Base-by-base conservation (phyloP, 2,113 vertebrate species). In the Regulus satrapa region DNA sequence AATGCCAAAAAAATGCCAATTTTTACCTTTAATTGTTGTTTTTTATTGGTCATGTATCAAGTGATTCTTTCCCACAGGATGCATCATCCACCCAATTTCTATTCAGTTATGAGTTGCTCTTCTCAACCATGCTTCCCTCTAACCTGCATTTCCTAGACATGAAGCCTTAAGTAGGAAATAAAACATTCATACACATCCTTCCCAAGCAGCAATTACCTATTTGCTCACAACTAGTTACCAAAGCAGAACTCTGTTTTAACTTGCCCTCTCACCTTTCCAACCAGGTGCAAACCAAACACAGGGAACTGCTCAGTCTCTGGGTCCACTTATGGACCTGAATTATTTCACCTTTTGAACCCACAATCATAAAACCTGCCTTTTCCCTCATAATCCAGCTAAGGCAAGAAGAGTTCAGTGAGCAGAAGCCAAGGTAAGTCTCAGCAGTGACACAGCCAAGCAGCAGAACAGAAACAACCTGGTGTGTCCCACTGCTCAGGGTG, bases 151-250 rank as follows among this genome's bases (percentile, higher is more conserved):
- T 71, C 75, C 66, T n/a, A n/a, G 13, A 61, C 14, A 3, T 1
- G 19, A 67, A 59, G 29, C 14, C 32, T 51, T n/a, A 40, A 52
- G n/a, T 1, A 79, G 36, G 43, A 88, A 74, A 67, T 25, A 62
- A 62, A 79, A 32, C 18, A 20, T 28, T 15, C 17, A 32, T 0
- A 9, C 0, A 2, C 1, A 55, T 7, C 16, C 48, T 81, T 23
- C 51, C 25, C 32, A 23, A 46, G 41, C 23, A 59, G 51, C 29
- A 45, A n/a, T 40, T 58, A 28, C 36, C 52, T 36, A 38, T 38
- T 31, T 52, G 41, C 28, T 58, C n/a, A 15, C 18, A 55, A 55
- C 31, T 3, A 59, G 21, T 31, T 18, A 78, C 3, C 28, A 69
- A 69, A 85, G 36, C 38, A 88, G 51, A 81, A 38, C 7, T 17